Percentiles rank a stretch among this genome's conserved stretches.
Evolutionary conservation across 2,113 vertebrate species (phyloP).

Genomic region (Conger conger): DNA sequence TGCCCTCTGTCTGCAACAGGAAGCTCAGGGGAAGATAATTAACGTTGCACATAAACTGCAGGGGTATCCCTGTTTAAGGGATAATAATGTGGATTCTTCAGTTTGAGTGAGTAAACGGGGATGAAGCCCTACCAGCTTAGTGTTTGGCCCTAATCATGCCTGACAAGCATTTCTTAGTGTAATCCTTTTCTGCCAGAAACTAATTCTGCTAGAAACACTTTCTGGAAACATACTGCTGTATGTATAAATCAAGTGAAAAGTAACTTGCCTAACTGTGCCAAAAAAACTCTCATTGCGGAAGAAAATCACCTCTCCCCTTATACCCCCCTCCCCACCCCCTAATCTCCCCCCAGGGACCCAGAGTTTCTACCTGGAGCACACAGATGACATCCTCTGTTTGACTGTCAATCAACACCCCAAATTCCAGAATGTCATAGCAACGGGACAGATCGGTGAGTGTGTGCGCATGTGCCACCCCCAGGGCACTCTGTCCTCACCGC

Average conservation of each 20-base stretch:
- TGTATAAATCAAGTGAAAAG: neutral
- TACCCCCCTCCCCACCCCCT: no score
- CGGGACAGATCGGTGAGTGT: conserved; percentile 92
- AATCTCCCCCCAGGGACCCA: conserved; percentile 79
- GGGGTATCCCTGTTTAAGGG: neutral
- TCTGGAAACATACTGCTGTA: no score
- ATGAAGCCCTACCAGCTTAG: neutral
- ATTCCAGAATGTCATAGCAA: conserved; percentile 92
- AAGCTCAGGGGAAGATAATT: neutral
- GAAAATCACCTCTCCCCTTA: no score
- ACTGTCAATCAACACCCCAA: conserved; percentile 98
- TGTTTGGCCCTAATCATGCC: neutral
- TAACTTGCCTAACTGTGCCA: neutral
- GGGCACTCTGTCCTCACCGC: no score
- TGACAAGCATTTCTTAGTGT: neutral
- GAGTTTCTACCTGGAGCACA: conserved; percentile 97
- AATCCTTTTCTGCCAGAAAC: neutral
- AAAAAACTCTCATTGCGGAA: neutral
- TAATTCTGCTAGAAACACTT: neutral
- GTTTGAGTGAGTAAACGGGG: neutral
- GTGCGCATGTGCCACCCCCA: conserved; percentile 37
- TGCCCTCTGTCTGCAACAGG: neutral
- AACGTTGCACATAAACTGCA: neutral
- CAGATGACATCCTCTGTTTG: conserved; percentile 94
- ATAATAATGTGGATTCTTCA: neutral